phyloP scores from a whole-genome alignment of 2,113 vertebrate genomes.

The Chaenogobius annularis region DNA sequence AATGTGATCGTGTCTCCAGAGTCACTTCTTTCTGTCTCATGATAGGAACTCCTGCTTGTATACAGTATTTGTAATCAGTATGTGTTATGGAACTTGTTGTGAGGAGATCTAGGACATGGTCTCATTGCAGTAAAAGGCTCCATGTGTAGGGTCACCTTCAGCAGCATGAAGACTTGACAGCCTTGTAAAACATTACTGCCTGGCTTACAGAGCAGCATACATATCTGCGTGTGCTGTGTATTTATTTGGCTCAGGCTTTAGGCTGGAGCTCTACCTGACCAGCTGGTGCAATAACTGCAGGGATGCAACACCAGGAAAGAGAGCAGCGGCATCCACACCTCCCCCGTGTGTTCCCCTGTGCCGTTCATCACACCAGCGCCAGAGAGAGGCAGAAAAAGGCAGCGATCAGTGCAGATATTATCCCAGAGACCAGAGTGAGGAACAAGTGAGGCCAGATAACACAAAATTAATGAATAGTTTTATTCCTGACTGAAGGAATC shows the following conservation, averaged over 20 bases:
- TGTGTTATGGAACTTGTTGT: neutral
- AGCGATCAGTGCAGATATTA: constrained; percentile 51
- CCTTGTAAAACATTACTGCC: constrained; percentile 57
- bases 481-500: constrained; percentile 34
- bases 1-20: too few species aligned
- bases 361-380: constrained; percentile 19
- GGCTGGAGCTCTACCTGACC: constrained; percentile 29
- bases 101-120: constrained; percentile 52
- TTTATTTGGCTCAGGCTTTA: constrained; percentile 27
- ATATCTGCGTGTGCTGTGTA: constrained; percentile 10
- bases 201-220: constrained; percentile 5
- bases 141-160: constrained; percentile 60
- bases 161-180: constrained; percentile 35
- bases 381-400: constrained; percentile 42
- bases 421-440: constrained; percentile 33
- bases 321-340: constrained; percentile 9
- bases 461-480: constrained; percentile 42
- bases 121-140: constrained; percentile 63
- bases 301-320: constrained; percentile 16
- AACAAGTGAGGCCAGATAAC: constrained; percentile 46
- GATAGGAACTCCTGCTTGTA: neutral
- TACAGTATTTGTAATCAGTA: neutral
- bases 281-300: constrained; percentile 18
- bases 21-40: neutral
- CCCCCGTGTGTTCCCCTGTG: constrained; percentile 28